These are phyloP conservation scores for Xiphophorus hellerii DNA, from an alignment of 2,113 vertebrate genomes.

Conservation along the genomic window DNA sequence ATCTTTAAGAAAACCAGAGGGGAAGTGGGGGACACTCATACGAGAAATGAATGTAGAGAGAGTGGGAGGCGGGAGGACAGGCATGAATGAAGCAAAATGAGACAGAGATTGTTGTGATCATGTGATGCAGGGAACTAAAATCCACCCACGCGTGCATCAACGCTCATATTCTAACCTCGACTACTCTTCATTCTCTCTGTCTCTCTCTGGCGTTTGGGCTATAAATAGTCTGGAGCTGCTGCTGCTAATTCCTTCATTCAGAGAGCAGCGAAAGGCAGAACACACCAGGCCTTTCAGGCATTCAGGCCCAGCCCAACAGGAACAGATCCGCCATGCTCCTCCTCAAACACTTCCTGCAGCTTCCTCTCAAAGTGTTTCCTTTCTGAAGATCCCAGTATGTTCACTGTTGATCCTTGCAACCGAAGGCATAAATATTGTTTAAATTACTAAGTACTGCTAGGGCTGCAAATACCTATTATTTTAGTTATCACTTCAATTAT, in stretches of 20 bases:
- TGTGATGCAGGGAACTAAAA: conserved; percentile 35
- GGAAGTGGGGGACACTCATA: neutral
- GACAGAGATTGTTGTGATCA: conserved; percentile 22
- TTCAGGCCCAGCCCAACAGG: conserved; percentile 64
- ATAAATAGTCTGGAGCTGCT: conserved; percentile 80
- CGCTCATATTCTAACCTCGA: conserved; percentile 13
- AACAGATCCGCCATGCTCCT: conserved; percentile 36
- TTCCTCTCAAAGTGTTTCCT: conserved; percentile 1
- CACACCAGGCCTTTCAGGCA: conserved; percentile 39
- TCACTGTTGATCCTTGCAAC: conserved; percentile 8
- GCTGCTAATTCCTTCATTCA: conserved; percentile 81
- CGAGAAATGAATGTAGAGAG: conserved; percentile 6
- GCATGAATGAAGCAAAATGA: conserved; percentile 20
- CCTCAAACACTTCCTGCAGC: conserved; percentile 1
- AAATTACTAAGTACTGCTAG: neutral
- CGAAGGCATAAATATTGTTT: neutral
- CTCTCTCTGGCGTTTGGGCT: conserved; percentile 59
- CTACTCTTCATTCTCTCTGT: conserved; percentile 26
- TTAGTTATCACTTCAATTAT: no score
- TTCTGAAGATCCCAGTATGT: conserved; percentile 3
- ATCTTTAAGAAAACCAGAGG: conserved; percentile 22
- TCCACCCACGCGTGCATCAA: conserved; percentile 17
- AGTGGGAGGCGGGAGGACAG: conserved; percentile 3
- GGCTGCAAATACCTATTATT: no score
- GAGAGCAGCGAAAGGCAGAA: conserved; percentile 66